Evolutionary conservation across 2,888 invertebrate species (phyloP), one percentile per base, ranked within the genome.

Genomic region (Deilephila elpenor): DNA sequence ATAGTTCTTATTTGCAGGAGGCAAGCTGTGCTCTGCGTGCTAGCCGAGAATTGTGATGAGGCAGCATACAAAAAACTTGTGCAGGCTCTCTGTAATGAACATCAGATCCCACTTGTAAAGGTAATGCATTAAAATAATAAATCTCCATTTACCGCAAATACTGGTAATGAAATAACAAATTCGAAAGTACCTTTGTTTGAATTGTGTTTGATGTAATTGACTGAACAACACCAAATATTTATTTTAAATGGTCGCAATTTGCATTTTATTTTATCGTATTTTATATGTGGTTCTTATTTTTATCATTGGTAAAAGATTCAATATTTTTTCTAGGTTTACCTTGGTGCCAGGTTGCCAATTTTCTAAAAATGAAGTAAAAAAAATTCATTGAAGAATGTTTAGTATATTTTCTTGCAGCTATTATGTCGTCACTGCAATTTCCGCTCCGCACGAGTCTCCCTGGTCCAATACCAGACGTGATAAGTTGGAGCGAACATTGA

Each of bases 11-110:
- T 11, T 91, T 93, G 73, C 84, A 98, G 98, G 95, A 97, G 99
- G 89, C 98, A 98, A 95, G 99, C 99, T 73, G 97, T 98, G 84
- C 96, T 99, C 82, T 99, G 99, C 89, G 98, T 99, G 76, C 95
- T 99, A 84, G 99, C 99, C 76, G 99, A 99, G 93, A 99, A 99
- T 94, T 99, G 99, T 89, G 99, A 99, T 87, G 99, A 99, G 94
- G 98, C 98, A 72, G 97, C 97, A 93, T 99, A 99, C 96, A 98
- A 99, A 90, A 99, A 99, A 91, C 95, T 99, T 72, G 98, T 99
- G 37, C 98, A 99, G 89, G 99, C 99, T 60, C 96, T 99, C 74
- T 99, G 99, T 95, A 98, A 98, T 79, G 99, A 99, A 94, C 99
- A 99, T 94, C 97, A 98, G 91, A 99, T 99, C 89, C 98, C 99